Percentiles rank a stretch among this genome's conserved stretches.
phyloP scores from a whole-genome alignment of 2,888 invertebrate genomes.

The Mesoligia furuncula region DNA sequence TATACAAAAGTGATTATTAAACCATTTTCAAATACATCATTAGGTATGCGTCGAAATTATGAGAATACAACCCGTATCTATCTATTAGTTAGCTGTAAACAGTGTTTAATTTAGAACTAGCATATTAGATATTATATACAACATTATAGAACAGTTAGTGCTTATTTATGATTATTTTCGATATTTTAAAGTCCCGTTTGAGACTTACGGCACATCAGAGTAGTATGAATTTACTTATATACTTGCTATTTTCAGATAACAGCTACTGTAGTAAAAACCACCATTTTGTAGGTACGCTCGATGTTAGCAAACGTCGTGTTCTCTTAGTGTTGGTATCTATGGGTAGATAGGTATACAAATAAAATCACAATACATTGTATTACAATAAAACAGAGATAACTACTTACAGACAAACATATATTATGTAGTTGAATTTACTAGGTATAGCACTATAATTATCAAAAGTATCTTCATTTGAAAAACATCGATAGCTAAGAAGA shows the following conservation, averaged over 20 bases:
- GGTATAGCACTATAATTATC: neutral
- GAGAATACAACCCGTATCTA: conserved; percentile 75
- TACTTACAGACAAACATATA: conserved; percentile 29
- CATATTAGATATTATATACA: conserved; percentile 60
- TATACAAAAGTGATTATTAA: conserved; percentile 72
- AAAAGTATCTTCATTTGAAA: conserved; percentile 26
- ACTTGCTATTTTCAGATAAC: conserved; percentile 6
- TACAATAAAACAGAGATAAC: conserved; percentile 24
- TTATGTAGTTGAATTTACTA: conserved; percentile 44
- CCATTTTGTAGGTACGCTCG: conserved; percentile 34
- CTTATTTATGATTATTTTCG: conserved; percentile 48
- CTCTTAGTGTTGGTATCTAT: neutral
- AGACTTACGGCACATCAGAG: conserved; percentile 65
- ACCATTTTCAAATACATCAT: conserved; percentile 65
- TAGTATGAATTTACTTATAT: conserved; percentile 37
- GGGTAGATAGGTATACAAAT: conserved; percentile 20
- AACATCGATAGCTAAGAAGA: conserved; percentile 22
- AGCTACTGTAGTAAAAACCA: conserved; percentile 41
- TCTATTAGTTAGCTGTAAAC: conserved; percentile 57
- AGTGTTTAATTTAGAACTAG: conserved; percentile 56
- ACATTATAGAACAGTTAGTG: conserved; percentile 55
- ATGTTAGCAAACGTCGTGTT: neutral
- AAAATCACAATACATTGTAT: conserved; percentile 44
- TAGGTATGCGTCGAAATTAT: conserved; percentile 62
- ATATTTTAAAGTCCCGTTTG: conserved; percentile 64